Evolutionary conservation across 1,140 invertebrate species (phyloP).

Genomic region (Helicorthomorpha holstii): DNA sequence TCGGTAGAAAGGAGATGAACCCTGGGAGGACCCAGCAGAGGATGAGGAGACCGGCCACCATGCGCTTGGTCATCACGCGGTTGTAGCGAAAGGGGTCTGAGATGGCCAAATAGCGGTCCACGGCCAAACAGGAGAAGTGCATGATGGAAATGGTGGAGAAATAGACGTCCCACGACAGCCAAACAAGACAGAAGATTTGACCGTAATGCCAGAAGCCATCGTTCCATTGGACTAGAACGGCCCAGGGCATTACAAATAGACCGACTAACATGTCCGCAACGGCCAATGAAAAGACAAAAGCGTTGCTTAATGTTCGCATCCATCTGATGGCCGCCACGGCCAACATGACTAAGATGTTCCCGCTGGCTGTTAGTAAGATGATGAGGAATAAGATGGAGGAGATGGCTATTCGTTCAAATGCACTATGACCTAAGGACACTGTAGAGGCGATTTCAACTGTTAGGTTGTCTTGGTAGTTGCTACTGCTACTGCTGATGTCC

Average conservation of each 20-base stretch:
- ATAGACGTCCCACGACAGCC: conserved; percentile 26
- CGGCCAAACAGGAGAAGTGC: conserved; percentile 83
- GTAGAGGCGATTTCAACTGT: too few relatives aligned
- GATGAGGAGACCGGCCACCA: conserved; percentile 76
- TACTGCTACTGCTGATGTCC: too few relatives aligned
- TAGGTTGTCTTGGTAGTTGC: too few relatives aligned
- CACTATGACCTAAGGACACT: not conserved
- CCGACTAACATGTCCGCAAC: conserved; percentile 32
- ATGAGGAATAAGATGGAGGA: conserved; percentile 17
- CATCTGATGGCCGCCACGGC: conserved; percentile 26
- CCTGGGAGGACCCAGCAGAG: conserved; percentile 82
- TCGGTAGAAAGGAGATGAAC: conserved; percentile 83
- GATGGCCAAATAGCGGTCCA: conserved; percentile 78
- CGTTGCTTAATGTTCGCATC: conserved; percentile 29
- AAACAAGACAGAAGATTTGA: conserved; percentile 24
- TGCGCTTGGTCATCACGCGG: conserved; percentile 67
- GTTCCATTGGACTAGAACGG: conserved; percentile 16
- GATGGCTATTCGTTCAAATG: conserved; percentile 14
- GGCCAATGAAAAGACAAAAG: conserved; percentile 32
- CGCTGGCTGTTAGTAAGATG: conserved; percentile 17
- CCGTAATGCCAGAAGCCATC: conserved; percentile 18
- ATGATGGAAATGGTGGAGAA: conserved; percentile 88
- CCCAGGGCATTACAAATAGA: conserved; percentile 31
- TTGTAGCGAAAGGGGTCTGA: conserved; percentile 76
- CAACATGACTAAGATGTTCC: conserved; percentile 32